Percentiles rank a stretch among this genome's conserved stretches.
Evolutionary conservation across 2,797 vertebrate genomes (phyloP).

Genomic region (Chelmon rostratus): DNA sequence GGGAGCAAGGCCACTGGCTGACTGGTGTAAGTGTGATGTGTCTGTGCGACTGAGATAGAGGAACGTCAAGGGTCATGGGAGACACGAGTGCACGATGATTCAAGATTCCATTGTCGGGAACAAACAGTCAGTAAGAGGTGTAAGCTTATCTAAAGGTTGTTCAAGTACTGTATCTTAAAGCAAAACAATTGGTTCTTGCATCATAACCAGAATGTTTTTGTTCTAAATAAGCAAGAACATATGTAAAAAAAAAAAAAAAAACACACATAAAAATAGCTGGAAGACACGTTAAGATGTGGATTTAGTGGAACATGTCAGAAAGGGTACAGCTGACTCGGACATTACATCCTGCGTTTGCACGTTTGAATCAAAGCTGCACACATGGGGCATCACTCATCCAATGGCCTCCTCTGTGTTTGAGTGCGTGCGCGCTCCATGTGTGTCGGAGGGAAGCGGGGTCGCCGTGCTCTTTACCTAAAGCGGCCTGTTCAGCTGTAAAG

Average conservation of each 20-base stretch:
- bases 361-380: conserved; percentile 5
- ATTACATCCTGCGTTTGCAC: conserved; percentile 14
- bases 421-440: background rate
- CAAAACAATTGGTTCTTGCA: background rate
- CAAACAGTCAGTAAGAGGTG: background rate
- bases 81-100: conserved; percentile 27
- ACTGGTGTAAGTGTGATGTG: conserved; percentile 63
- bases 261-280: too few relatives aligned
- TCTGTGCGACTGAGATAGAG: conserved; percentile 74
- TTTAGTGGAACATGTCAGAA: background rate
- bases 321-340: background rate
- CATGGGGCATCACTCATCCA: conserved; percentile 17
- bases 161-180: background rate
- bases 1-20: conserved; percentile 74
- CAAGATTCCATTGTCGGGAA: conserved; percentile 13
- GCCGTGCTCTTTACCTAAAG: conserved; percentile 52
- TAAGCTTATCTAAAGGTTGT: conserved; percentile 17
- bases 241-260: too few relatives aligned
- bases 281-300: background rate
- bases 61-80: conserved; percentile 63
- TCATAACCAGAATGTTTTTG: background rate
- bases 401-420: background rate
- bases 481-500: conserved; percentile 54
- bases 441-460: conserved; percentile 31
- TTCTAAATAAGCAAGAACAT: background rate